Conservation (phyloP, 2,113 vertebrate genomes). For the Choloepus hoffmanni region DNA sequence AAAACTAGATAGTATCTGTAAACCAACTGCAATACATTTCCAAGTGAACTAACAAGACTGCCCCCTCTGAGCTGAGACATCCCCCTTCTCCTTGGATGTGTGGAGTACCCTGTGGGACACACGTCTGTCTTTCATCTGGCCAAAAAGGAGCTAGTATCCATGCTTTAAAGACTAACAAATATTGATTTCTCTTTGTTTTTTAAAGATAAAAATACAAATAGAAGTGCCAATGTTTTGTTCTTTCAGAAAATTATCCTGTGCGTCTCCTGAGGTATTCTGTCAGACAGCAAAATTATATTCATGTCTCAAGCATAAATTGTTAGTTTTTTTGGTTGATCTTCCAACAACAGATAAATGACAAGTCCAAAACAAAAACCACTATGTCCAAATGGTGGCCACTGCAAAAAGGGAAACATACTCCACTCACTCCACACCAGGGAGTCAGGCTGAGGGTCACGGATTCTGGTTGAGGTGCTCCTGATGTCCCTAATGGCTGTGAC, state of each 20-base stretch:
- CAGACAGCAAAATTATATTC: constrained; percentile 12
- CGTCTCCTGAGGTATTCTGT: neutral
- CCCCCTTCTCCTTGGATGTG: neutral
- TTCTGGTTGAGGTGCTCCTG: neutral
- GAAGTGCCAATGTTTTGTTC: constrained; percentile 1
- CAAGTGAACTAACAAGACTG: neutral
- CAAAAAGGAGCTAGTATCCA: neutral
- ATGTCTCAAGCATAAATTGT: neutral
- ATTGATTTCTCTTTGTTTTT: neutral
- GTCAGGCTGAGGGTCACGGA: neutral
- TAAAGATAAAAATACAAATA: constrained; percentile 7
- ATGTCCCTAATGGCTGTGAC: neutral
- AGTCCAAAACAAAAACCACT: neutral
- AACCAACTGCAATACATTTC: neutral
- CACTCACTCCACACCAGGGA: neutral
- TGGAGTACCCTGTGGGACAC: rapidly evolving
- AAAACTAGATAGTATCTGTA: neutral
- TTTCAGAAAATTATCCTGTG: neutral
- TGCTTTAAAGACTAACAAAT: neutral
- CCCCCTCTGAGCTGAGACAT: neutral
- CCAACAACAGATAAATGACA: neutral
- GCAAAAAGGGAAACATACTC: neutral
- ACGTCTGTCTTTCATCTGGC: neutral
- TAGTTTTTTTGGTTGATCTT: neutral
- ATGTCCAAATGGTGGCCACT: neutral